phyloP scores from a whole-genome alignment of 1,140 invertebrate species.

The Drosophila seguyi region DNA sequence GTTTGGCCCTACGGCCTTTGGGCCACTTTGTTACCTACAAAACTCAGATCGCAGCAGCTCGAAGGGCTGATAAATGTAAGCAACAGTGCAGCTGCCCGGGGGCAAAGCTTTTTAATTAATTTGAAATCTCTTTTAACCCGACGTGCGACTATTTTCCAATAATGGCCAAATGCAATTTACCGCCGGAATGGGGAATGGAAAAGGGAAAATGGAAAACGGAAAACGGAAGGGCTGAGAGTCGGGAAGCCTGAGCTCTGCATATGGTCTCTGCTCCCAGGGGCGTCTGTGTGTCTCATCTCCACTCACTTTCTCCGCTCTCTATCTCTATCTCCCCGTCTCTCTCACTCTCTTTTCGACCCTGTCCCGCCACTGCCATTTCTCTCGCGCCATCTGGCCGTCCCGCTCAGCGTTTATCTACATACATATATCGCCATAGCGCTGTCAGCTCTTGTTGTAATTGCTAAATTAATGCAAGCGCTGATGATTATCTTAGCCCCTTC shows the following conservation, averaged over 20 bases:
- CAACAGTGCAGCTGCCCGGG: constrained; percentile 6
- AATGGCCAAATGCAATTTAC: constrained; percentile 76
- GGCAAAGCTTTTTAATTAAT: constrained; percentile 68
- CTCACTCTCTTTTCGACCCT: neutral
- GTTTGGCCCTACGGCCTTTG: constrained; percentile 6
- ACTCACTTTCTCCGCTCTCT: constrained; percentile 13
- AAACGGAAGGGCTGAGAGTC: neutral
- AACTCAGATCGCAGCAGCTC: neutral
- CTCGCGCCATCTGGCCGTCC: constrained; percentile 1
- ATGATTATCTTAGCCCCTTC: constrained; percentile 56
- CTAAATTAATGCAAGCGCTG: constrained; percentile 74
- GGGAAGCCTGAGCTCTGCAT: constrained; percentile 27
- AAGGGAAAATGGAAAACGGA: constrained; percentile 19
- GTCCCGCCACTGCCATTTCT: neutral
- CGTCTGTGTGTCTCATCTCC: constrained; percentile 51
- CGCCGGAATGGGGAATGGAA: constrained; percentile 41
- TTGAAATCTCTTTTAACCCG: constrained; percentile 63
- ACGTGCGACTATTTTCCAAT: constrained; percentile 69
- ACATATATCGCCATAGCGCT: constrained; percentile 17
- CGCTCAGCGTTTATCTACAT: constrained; percentile 27
- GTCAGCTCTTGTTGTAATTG: constrained; percentile 72
- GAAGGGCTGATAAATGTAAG: constrained; percentile 23
- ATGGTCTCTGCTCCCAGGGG: constrained; percentile 50
- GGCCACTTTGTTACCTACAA: constrained; percentile 3
- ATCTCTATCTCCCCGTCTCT: neutral